Conservation (phyloP, 2,888 invertebrate species). For the Tolmerus cingulatus region DNA sequence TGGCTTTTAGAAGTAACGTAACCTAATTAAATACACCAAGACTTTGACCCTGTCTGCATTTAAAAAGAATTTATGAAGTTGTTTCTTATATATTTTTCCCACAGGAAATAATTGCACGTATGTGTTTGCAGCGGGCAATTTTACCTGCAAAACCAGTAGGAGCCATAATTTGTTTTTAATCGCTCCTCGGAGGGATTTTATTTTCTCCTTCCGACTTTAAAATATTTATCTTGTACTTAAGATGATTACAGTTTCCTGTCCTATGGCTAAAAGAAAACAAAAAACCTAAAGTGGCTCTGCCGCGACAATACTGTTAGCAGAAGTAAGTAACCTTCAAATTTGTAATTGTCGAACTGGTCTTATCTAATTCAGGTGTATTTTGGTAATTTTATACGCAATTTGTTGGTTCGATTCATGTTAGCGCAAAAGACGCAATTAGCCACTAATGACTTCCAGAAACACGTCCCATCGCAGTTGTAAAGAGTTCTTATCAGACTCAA, state of each 20-base stretch:
- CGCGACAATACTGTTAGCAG: not conserved
- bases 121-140: not conserved
- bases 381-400: not conserved
- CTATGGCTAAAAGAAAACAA: not conserved
- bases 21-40: not conserved
- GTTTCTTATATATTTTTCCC: not conserved
- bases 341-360: not conserved
- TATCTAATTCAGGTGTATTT: not conserved
- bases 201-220: not conserved
- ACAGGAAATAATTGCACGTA: not conserved
- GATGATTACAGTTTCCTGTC: not conserved
- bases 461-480: not conserved
- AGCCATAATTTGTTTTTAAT: not conserved
- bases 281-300: not conserved
- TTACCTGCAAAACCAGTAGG: not conserved
- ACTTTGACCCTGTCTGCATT: not conserved
- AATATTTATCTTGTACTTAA: not conserved
- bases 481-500: not conserved
- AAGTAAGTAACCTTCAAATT: not conserved
- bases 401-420: not conserved
- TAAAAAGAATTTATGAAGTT: not conserved
- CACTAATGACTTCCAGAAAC: not conserved
- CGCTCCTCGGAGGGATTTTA: not conserved
- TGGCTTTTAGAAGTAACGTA: not conserved
- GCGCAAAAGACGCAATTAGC: not conserved